Evolutionary conservation across 2,113 vertebrate genomes (phyloP).

Genomic region (Acanthisitta chloris): DNA sequence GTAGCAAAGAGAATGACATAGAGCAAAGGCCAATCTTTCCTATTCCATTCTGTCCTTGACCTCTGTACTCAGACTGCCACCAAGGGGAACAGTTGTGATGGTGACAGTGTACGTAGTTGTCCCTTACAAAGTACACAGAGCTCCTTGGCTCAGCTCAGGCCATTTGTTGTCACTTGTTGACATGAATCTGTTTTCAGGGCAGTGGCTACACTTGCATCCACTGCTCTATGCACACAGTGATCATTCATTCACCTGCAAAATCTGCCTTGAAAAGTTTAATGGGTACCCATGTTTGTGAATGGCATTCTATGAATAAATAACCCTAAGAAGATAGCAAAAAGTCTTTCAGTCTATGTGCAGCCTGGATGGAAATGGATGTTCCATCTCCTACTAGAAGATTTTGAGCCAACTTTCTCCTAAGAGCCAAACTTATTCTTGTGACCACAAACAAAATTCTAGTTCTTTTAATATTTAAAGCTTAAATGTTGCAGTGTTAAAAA

Average conservation of each 20-base stretch:
- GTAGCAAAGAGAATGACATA: not conserved
- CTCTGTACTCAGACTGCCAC: constrained; percentile 36
- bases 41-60: constrained; percentile 20
- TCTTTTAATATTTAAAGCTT: not conserved
- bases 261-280: not conserved
- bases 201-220: not conserved
- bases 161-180: not conserved
- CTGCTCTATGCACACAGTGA: not conserved
- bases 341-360: not conserved
- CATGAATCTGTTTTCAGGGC: not conserved
- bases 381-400: not conserved
- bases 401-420: not conserved
- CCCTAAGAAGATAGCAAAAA: not conserved
- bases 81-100: constrained; percentile 17
- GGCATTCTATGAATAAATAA: not conserved
- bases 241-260: not conserved
- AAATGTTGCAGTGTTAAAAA: not conserved
- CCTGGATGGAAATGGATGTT: not conserved
- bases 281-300: not conserved
- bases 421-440: not conserved
- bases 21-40: not conserved
- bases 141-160: not conserved
- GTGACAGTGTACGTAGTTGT: not conserved
- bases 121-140: not conserved
- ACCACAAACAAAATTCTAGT: not conserved